phyloP scores from a whole-genome alignment of 2,797 vertebrate species.

The Pangasius djambal region DNA sequence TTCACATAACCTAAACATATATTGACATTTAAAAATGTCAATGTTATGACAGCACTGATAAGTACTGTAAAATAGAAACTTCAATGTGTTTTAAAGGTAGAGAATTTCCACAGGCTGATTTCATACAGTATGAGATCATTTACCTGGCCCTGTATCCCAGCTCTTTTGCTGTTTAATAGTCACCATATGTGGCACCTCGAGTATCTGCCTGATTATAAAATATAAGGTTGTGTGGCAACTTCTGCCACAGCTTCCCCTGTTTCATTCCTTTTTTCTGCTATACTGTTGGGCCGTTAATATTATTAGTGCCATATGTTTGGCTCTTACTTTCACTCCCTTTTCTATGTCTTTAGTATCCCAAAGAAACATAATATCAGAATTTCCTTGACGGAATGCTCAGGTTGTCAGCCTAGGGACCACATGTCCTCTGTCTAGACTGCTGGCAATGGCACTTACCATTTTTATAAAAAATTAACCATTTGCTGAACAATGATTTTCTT shows the following conservation, averaged over 20 bases:
- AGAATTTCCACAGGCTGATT: conserved; percentile 33
- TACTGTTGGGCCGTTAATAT: conserved; percentile 39
- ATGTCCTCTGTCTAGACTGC: conserved; percentile 43
- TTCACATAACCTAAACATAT: conserved; percentile 12
- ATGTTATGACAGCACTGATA: background rate
- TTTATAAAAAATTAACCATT: conserved; percentile 40
- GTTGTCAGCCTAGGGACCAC: conserved; percentile 14
- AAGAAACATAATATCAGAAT: conserved; percentile 30
- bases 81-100: background rate
- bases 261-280: conserved; percentile 37
- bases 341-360: conserved; percentile 23
- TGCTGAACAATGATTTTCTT: conserved; percentile 35
- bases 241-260: conserved; percentile 39
- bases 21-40: background rate
- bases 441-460: conserved; percentile 26
- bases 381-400: conserved; percentile 22
- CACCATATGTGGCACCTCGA: conserved; percentile 32
- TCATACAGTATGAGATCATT: conserved; percentile 31
- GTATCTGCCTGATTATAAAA: conserved; percentile 38
- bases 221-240: conserved; percentile 29
- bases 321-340: conserved; percentile 27
- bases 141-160: conserved; percentile 44
- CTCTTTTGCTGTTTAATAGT: conserved; percentile 54
- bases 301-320: conserved; percentile 61
- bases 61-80: background rate